Conservation (phyloP, 2,888 invertebrate species). For the Macrophya annulata region DNA sequence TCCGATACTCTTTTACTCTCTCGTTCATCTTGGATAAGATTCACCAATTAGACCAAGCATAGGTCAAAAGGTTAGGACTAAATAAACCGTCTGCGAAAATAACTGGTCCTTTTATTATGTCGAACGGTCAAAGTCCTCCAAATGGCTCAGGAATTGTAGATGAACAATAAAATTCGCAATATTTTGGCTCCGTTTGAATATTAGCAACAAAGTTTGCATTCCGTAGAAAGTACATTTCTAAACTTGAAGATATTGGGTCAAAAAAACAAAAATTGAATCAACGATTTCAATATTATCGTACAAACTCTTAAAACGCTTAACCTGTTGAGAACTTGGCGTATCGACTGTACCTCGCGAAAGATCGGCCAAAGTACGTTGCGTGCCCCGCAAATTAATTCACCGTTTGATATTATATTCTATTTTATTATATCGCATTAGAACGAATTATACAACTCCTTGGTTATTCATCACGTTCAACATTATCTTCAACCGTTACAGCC, state of each 20-base stretch:
- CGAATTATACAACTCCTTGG: constrained; percentile 38
- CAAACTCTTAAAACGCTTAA: constrained; percentile 8
- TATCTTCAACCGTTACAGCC: neutral
- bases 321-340: constrained; percentile 24
- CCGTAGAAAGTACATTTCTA: too few species aligned
- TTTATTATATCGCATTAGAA: constrained; percentile 50
- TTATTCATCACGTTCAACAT: constrained; percentile 26
- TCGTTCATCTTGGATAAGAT: constrained; percentile 52
- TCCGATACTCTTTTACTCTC: constrained; percentile 59
- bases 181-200: neutral
- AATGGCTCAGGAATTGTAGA: neutral
- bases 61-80: constrained; percentile 20
- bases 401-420: constrained; percentile 47
- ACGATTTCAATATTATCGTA: neutral
- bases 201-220: neutral
- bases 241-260: neutral
- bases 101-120: neutral
- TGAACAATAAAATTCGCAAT: neutral
- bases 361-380: constrained; percentile 52
- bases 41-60: constrained; percentile 49
- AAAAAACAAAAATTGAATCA: neutral
- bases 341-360: constrained; percentile 48
- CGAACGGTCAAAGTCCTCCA: neutral
- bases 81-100: constrained; percentile 6
- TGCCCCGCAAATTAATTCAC: constrained; percentile 51